Evolutionary conservation across 1,140 invertebrate genomes (phyloP).

Genomic region (Lepidurus couesii): DNA sequence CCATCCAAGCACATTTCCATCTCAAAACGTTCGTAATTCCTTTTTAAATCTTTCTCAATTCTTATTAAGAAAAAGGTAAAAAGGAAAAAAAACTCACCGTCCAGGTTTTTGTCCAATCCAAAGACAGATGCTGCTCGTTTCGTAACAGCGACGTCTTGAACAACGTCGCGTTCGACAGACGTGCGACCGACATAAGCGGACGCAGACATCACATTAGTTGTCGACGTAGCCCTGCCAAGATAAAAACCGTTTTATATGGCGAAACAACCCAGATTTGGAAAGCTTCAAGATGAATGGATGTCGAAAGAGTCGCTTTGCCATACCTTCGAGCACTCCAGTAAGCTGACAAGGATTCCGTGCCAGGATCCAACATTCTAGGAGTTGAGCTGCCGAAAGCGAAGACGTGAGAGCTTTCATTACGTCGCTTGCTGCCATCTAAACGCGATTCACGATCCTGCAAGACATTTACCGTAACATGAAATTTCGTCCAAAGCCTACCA

Average conservation of each 20-base stretch:
- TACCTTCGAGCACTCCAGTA: constrained; percentile 39
- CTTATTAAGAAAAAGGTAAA: constrained; percentile 28
- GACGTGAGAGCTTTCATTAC: constrained; percentile 60
- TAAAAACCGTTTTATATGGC: not conserved
- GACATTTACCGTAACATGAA: constrained; percentile 10
- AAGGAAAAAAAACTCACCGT: constrained; percentile 51
- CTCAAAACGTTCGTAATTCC: not conserved
- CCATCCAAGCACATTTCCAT: not conserved
- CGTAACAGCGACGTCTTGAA: constrained; percentile 62
- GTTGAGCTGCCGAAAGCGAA: constrained; percentile 87
- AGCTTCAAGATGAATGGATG: too few species aligned
- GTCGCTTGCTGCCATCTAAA: constrained; percentile 64
- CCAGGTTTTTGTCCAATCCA: constrained; percentile 61
- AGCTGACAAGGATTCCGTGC: constrained; percentile 49
- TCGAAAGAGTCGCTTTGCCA: too few species aligned
- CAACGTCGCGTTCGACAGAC: constrained; percentile 71
- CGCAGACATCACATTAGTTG: constrained; percentile 65
- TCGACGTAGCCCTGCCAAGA: constrained; percentile 67
- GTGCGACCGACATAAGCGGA: constrained; percentile 62
- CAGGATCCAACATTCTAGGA: constrained; percentile 73
- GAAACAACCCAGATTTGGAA: too few species aligned
- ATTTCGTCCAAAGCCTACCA: not conserved
- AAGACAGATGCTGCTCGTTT: constrained; percentile 71
- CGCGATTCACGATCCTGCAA: constrained; percentile 66
- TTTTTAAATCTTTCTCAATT: not conserved